Base-by-base conservation (phyloP, 2,113 vertebrate species). In the Epinephelus lanceolatus region DNA sequence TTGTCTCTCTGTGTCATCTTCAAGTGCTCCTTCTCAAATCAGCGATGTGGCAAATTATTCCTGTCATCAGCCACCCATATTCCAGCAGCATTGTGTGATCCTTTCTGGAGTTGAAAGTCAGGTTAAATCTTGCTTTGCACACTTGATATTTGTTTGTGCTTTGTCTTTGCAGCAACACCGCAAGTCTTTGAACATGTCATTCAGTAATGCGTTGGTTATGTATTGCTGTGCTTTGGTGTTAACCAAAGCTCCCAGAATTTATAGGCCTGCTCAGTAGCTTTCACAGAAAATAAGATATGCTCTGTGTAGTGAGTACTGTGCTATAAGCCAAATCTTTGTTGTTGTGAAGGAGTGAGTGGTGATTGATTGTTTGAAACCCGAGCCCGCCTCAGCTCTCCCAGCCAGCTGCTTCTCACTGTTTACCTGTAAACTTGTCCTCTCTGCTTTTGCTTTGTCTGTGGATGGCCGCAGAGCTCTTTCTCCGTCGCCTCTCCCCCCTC, bases 361-460 rank as follows among this genome's bases (percentile, higher is more conserved):
- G 78, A 83, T 90, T 84, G 80, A 78, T 89, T 78, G 72, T 77
- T 78, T 86, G 86, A 90, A 94, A 91, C 86, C 65, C 4, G 56
- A 90, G 82, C 78, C 82, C 19, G 30, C 69, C 81, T 90, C 78
- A 3, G 81, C 87, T 83, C 87, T 83, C 79, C 49, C 49, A 78
- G 83, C 81, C 87, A 88, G 82, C 88, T 91, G 79, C 88, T 85
- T 63, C 88, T 89, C 78, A 84, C 80, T 89, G 55, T 93, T 94
- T 89, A 92, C 93, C 91, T 91, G 91, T 91, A 89, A 92, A 92
- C 88, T 76, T 88, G 70, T 92, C 86, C 86, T 92, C 67, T 88
- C 72, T 87, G 80, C 86, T 75, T 70, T 25, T 85, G 80, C 84
- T 85, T 86, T 82, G 84, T 89, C 85, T 90, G 85, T 75, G 65